Evolutionary conservation across 2,797 vertebrate species (phyloP).

Genomic region (Halcyon badia): DNA sequence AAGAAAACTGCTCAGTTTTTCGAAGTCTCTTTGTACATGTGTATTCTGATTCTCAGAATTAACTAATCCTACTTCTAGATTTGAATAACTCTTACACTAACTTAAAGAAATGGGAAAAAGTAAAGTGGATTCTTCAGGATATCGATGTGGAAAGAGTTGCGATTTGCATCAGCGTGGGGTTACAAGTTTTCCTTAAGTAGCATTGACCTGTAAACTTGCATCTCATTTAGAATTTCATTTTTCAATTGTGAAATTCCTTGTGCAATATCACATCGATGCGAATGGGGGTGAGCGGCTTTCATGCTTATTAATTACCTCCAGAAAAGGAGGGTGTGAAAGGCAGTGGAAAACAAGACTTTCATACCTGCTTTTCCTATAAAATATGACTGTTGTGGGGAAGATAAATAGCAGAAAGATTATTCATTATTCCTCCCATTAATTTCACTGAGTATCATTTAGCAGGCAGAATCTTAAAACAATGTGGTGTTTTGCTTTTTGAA

Average conservation of each 20-base stretch:
- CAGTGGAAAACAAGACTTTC: background rate
- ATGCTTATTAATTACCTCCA: background rate
- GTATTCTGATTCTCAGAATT: background rate
- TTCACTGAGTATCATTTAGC: background rate
- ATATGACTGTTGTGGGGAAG: background rate
- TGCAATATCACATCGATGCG: background rate
- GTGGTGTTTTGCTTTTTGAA: background rate
- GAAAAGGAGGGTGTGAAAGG: background rate
- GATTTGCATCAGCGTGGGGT: background rate
- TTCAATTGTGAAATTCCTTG: background rate
- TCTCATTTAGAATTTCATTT: background rate
- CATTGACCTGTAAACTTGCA: background rate
- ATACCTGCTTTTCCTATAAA: background rate
- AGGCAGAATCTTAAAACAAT: background rate
- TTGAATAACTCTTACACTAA: background rate
- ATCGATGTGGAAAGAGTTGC: background rate
- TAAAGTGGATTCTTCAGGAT: background rate
- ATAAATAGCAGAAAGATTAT: background rate
- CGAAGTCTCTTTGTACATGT: background rate
- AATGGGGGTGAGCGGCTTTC: background rate
- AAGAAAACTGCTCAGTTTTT: background rate
- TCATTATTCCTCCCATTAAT: background rate
- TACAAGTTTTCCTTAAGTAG: background rate
- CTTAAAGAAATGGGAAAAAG: background rate
- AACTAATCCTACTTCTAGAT: background rate